Evolutionary conservation across 2,888 invertebrate genomes (phyloP), one percentile per base, ranked within the genome.

Genomic region (Pristionchus exspectatus): DNA sequence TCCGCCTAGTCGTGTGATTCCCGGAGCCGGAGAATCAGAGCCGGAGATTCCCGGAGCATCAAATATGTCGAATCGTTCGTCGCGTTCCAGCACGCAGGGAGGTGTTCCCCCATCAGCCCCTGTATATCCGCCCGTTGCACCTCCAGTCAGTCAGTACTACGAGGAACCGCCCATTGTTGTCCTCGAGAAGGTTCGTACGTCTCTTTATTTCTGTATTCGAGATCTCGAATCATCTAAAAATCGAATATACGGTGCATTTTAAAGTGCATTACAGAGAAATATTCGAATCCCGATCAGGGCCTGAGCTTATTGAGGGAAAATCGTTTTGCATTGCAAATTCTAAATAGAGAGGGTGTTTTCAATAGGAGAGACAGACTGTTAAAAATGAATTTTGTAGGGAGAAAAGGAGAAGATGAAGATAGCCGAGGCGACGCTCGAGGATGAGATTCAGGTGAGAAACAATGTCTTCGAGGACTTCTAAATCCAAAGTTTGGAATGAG

Each of bases 381-480:
- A 21, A 63, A n/a, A 63, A 21, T 24, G 10, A 24, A 21, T 59
- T n/a, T 63, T 63, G 30, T 3, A 30, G 69, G 81, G 50, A 81
- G 83, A 83, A n/a, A 50, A 50, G 56, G 84, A 85, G 50, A 87
- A 66, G 87, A 88, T 88, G 87, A 88, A 88, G 87, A 74, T 88
- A 4, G n/a, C 54, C 16, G 87, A 88, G 18, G 74, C 87, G 10
- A 88, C 74, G 14, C 87, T 74, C 24, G 87, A 88, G 38, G 87
- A 88, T 72, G 87, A 88, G 56, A 88, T 88, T 33, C 54, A 72
- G 81, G 81, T 81, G 2, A 33, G 38, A 33, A n/a, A 33, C 27
- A 69, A 14, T 59, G 59, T 24, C 2, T 12, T 69, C 44, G 4
- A 9, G 27, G 9, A 14, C n/a, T 27, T 69, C 27, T 9, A 69